Evolutionary conservation across 2,113 vertebrate genomes (phyloP), one percentile per base, ranked within the genome.

Genomic region (Aleadryas rufinucha): DNA sequence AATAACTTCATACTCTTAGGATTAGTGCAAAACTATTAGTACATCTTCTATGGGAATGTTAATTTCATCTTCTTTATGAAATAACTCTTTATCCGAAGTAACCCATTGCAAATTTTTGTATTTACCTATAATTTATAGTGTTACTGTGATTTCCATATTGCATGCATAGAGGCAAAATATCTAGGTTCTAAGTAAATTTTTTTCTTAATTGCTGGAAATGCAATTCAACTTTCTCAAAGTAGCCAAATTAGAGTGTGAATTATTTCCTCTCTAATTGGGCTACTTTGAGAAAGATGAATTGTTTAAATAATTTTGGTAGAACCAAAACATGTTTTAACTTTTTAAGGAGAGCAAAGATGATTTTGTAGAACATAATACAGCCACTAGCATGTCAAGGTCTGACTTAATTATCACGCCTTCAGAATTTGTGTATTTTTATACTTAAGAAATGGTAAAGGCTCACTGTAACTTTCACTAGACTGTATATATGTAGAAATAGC

Each of bases 401-500:
- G 88, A 63, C 71, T 96, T 71, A 56, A 54, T 81, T 94, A 52
- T 74, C 70, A 54, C 0, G 1, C 89, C 44, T 68, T 71, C 81
- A 91, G 53, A 94, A 93, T 77, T 53, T 76, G 20, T 79, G 5
- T 86, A 26, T 72, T 88, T 93, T 97, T 93, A 37, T 95, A 84
- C 63, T 90, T 84, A 80, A 22, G 12, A 95, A 97, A 94, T 81
- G 52, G 37, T 76, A 68, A 71, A 87, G 86, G 31, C 61, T 76
- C 42, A 65, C 84, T 75, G 5, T 70, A 64, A 89, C 33, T 90
- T 96, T 97, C 79, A 69, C 86, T 94, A 86, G 64, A 77, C 23
- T 93, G 21, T 13, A 11, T 76, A 47, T 88, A 70, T 79, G 27
- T 81, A 63, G 76, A 97, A 97, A 95, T 91, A 94, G 79, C 78